Conservation (phyloP, 1,140 invertebrate species). For the Nomia melanderi region DNA sequence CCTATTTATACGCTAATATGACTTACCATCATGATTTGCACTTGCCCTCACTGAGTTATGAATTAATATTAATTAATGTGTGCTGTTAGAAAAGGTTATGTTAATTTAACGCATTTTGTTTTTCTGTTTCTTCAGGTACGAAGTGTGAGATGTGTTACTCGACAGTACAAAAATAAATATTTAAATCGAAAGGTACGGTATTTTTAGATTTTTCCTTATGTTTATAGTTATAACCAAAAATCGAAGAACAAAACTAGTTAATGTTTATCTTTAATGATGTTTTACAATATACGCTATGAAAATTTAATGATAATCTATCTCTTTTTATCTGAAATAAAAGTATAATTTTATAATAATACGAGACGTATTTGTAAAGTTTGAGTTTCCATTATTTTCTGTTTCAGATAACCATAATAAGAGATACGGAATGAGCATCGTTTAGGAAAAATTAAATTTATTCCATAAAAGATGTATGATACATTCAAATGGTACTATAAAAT, state of each 20-base stretch:
- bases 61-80: background rate
- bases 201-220: background rate
- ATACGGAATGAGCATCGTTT: background rate
- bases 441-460: conserved; percentile 13
- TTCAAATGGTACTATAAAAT: conserved; percentile 7
- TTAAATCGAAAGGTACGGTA: conserved; percentile 5
- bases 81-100: background rate
- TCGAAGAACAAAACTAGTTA: background rate
- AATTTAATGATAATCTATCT: conserved; percentile 43
- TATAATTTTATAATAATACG: background rate
- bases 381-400: conserved; percentile 15
- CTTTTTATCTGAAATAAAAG: conserved; percentile 40
- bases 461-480: background rate
- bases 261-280: conserved; percentile 55
- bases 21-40: conserved; percentile 55
- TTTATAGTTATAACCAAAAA: background rate
- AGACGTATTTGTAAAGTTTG: background rate
- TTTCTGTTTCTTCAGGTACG: conserved; percentile 9
- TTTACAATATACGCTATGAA: conserved; percentile 66
- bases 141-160: background rate
- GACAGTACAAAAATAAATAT: background rate
- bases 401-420: background rate
- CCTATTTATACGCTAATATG: conserved; percentile 69
- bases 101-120: background rate
- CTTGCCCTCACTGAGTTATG: conserved; percentile 72